A percentile compares a stretch with the other conserved stretches of the same genome.
Evolutionary conservation across 2,888 invertebrate species (phyloP).

Genomic region (Phytoseiulus persimilis): DNA sequence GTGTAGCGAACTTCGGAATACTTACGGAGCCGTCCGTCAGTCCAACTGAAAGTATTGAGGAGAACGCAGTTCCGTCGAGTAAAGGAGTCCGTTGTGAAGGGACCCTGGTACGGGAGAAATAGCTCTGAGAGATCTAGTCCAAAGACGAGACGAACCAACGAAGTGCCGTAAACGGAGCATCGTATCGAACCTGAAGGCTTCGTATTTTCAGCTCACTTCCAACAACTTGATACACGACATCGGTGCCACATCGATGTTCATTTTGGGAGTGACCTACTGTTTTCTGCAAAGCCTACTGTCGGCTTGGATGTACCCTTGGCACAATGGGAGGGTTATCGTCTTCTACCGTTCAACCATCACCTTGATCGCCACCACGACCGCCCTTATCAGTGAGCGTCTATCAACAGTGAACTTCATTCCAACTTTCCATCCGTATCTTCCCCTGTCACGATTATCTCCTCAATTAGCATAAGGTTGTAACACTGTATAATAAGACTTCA

Average conservation of each 20-base stretch:
- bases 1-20: too few relatives aligned
- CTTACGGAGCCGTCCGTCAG: too few relatives aligned
- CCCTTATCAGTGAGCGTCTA: neutral
- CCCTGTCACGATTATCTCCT: neutral
- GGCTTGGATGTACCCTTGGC: conserved; percentile 36
- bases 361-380: neutral
- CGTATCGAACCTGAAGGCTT: neutral
- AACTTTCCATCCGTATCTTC: neutral
- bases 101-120: too few relatives aligned
- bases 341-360: neutral
- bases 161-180: too few relatives aligned
- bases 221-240: conserved; percentile 9
- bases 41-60: too few relatives aligned
- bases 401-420: neutral
- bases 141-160: too few relatives aligned
- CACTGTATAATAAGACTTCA: neutral
- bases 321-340: conserved; percentile 20
- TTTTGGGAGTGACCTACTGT: conserved; percentile 21
- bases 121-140: too few relatives aligned
- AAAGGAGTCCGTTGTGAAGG: too few relatives aligned
- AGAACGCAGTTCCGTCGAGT: too few relatives aligned
- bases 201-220: neutral
- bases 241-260: conserved; percentile 18
- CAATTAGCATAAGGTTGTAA: neutral
- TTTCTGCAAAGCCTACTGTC: conserved; percentile 25